Conservation (phyloP, 1,140 invertebrate genomes). For the Cotesia glomerata region DNA sequence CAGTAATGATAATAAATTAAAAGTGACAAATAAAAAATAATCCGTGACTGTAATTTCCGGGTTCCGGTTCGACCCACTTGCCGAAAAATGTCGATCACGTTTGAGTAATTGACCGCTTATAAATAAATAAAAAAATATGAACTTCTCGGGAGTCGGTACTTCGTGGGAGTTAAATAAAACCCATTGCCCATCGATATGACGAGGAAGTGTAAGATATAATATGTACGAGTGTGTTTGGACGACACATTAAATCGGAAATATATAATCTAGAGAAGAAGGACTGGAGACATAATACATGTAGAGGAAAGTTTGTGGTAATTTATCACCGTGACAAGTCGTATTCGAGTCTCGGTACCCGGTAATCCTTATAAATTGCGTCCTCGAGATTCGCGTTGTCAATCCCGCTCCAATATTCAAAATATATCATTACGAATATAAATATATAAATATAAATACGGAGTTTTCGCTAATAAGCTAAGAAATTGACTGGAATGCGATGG, state of each 20-base stretch:
- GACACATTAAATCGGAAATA: neutral
- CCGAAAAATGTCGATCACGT: slow-evolving; percentile 49
- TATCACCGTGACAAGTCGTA: slow-evolving; percentile 60
- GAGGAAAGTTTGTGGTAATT: slow-evolving; percentile 52
- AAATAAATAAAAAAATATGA: slow-evolving; percentile 28
- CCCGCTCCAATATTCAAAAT: too few species aligned
- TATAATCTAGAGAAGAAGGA: neutral
- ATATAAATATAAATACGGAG: too few species aligned
- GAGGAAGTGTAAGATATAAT: neutral
- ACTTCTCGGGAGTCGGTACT: too few species aligned
- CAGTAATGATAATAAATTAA: neutral
- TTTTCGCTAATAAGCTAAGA: too few species aligned
- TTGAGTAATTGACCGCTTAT: slow-evolving; percentile 52
- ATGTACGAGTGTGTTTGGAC: neutral
- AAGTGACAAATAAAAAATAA: too few species aligned
- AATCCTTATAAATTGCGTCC: neutral
- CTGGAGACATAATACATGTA: slow-evolving; percentile 15
- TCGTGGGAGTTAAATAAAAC: too few species aligned
- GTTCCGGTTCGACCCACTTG: slow-evolving; percentile 26
- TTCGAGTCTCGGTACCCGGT: slow-evolving; percentile 34
- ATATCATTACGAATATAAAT: too few species aligned
- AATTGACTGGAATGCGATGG: too few species aligned
- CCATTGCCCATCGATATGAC: too few species aligned
- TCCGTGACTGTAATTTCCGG: slow-evolving; percentile 33
- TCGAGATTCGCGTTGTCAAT: too few species aligned